Evolutionary conservation across 2,888 invertebrate genomes (phyloP), one percentile per base, ranked within the genome.

Genomic region (Magallana nippona): DNA sequence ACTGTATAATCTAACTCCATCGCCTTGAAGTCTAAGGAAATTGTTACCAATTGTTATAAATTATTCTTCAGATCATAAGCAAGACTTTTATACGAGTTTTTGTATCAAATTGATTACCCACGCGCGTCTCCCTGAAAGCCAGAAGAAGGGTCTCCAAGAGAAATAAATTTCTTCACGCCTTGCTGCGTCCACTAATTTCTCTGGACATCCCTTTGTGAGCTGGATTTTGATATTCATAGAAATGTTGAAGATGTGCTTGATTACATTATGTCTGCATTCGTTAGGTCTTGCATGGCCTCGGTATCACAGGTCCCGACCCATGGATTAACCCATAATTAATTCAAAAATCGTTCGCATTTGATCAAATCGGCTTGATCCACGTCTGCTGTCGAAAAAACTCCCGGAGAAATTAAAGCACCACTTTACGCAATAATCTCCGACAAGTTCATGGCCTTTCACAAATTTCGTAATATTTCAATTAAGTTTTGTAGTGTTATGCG

Each of bases 391-490:
- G 63, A 19, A 63, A 63, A 63, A 79, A 56, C 79, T 79, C 22
- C 22, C 55, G 19, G n/a, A 56, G 55, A 79, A 27, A 79, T 79
- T 79, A 79, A 19, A 55, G 55, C 63, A 44, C 62, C 82, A 58
- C 82, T 82, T 82, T 82, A 71, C 82, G 82, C 55, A 80, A 80
- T 83, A 83, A 83, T 83, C 55, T 55, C 77, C 63, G 83, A 56
- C 22, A 79, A 55, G 83, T 71, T 62, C 83, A 79, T 13, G 83
- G 80, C 83, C 83, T 80, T 83, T 83, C 80, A 83, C 83, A 83
- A 80, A 83, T 80, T 79, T 80, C 71, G 79, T 77, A 82, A 82
- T 77, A 82, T 82, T 82, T 82, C 82, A 82, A 82, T 82, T 82
- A 82, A 77, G 82, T 82, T 82, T 82, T 77, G 78, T 82, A 77